Conservation (phyloP, 1,140 invertebrate species). For the Liolophura sinensis region DNA sequence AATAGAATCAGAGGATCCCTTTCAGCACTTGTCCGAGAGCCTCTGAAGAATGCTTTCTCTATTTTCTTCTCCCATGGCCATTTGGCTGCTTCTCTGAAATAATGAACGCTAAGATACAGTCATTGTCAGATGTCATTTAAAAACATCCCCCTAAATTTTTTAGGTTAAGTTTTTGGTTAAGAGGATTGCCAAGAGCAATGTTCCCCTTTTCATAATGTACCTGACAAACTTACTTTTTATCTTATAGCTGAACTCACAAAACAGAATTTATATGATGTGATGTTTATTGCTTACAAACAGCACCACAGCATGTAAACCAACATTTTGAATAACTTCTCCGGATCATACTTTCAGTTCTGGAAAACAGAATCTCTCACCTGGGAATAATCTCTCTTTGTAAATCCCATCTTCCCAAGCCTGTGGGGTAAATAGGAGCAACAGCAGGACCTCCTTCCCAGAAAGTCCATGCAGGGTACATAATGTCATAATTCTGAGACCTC, state of each 20-base stretch:
- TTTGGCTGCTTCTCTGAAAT: slow-evolving; percentile 62
- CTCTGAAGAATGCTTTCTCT: slow-evolving; percentile 83
- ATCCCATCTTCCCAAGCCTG: slow-evolving; percentile 92
- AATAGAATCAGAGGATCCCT: slow-evolving; percentile 87
- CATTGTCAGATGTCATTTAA: no score
- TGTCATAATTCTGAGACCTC: slow-evolving; percentile 82
- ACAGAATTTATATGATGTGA: no score
- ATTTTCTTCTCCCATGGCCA: slow-evolving; percentile 81
- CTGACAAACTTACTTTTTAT: no score
- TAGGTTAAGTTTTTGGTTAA: no score
- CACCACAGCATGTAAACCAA: no score
- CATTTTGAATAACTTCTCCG: no score
- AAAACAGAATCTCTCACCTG: slow-evolving; percentile 45
- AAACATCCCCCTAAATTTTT: no score
- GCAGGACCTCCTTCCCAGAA: slow-evolving; percentile 98
- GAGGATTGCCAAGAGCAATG: no score
- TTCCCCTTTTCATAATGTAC: no score
- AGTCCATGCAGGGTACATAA: slow-evolving; percentile 96
- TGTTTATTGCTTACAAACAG: no score
- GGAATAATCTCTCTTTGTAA: slow-evolving; percentile 74
- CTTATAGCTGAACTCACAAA: no score
- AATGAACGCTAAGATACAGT: neutral
- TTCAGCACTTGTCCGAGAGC: slow-evolving; percentile 89
- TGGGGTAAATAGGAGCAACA: slow-evolving; percentile 84
- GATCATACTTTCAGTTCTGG: no score